Conservation (phyloP, 1,140 invertebrate species). For the Tetramorium simillimum region DNA sequence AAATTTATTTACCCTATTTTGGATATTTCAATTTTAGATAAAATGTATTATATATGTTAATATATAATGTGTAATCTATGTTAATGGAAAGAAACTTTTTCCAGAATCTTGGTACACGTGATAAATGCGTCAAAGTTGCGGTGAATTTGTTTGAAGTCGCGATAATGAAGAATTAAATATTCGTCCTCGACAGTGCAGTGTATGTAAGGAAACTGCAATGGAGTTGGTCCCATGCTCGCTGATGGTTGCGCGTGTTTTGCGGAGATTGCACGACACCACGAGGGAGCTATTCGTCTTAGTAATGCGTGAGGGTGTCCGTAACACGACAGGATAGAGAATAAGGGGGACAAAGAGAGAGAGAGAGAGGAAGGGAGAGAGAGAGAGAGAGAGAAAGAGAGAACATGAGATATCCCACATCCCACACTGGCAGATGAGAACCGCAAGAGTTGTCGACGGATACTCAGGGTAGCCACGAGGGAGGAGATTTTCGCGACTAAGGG, state of each 20-base stretch:
- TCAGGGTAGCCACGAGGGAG: conserved; percentile 43
- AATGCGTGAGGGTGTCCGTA: conserved; percentile 71
- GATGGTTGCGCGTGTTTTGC: conserved; percentile 60
- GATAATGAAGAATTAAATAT: conserved; percentile 65
- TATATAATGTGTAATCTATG: neutral
- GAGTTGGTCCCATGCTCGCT: conserved; percentile 28
- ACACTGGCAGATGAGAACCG: conserved; percentile 57
- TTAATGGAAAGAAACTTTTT: neutral
- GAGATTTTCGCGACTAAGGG: conserved; percentile 48
- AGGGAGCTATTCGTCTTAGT: conserved; percentile 74
- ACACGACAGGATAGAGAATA: conserved; percentile 18
- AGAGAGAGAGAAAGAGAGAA: conserved; percentile 9
- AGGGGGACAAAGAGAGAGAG: neutral
- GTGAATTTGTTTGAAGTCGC: neutral
- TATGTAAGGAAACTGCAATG: conserved; percentile 1
- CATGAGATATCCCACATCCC: conserved; percentile 40
- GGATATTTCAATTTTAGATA: neutral
- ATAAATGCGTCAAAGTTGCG: neutral
- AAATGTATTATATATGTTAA: neutral
- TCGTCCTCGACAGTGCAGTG: conserved; percentile 10
- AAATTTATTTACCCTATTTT: neutral
- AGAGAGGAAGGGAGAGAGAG: neutral
- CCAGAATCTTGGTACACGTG: neutral
- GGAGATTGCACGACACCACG: conserved; percentile 70
- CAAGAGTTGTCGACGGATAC: conserved; percentile 57